Percentiles rank a stretch among this genome's conserved stretches.
Evolutionary conservation across 2,888 invertebrate genomes (phyloP).

Genomic region (Allygus modestus): DNA sequence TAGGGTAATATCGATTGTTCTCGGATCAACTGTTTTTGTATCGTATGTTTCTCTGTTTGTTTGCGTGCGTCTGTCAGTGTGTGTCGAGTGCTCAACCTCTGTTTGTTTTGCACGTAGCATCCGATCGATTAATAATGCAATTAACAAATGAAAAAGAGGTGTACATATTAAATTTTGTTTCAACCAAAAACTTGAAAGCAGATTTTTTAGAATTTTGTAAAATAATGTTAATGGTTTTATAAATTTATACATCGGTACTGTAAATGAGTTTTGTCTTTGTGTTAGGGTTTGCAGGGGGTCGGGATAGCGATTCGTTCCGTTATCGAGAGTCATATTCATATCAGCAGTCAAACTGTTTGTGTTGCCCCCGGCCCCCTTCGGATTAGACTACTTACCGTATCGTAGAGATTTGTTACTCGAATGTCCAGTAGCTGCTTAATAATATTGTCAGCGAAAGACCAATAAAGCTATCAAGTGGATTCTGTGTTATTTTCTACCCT

Average conservation of each 20-base stretch:
- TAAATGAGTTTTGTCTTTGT: slow-evolving; percentile 53
- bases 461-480: slow-evolving; percentile 45
- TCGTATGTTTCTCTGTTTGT: slow-evolving; percentile 24
- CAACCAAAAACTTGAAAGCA: slow-evolving; percentile 28
- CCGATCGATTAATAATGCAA: background rate
- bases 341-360: slow-evolving; percentile 28
- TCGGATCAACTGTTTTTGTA: slow-evolving; percentile 19
- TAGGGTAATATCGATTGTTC: background rate
- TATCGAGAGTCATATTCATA: slow-evolving; percentile 40
- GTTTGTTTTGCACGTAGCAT: slow-evolving; percentile 4
- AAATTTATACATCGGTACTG: slow-evolving; percentile 56
- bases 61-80: slow-evolving; percentile 19
- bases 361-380: background rate
- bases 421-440: slow-evolving; percentile 51
- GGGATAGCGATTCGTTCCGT: slow-evolving; percentile 16
- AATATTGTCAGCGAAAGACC: slow-evolving; percentile 43
- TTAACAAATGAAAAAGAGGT: slow-evolving; percentile 42
- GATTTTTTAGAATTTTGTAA: slow-evolving; percentile 57
- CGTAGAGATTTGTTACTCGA: slow-evolving; percentile 52
- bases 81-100: slow-evolving; percentile 42
- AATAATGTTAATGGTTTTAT: slow-evolving; percentile 57
- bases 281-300: background rate
- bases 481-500: background rate
- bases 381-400: slow-evolving; percentile 26
- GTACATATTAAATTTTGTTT: slow-evolving; percentile 57